Evolutionary conservation across 2,888 invertebrate genomes (phyloP), one percentile per base, ranked within the genome.

Genomic region (Temnothorax ravouxi): DNA sequence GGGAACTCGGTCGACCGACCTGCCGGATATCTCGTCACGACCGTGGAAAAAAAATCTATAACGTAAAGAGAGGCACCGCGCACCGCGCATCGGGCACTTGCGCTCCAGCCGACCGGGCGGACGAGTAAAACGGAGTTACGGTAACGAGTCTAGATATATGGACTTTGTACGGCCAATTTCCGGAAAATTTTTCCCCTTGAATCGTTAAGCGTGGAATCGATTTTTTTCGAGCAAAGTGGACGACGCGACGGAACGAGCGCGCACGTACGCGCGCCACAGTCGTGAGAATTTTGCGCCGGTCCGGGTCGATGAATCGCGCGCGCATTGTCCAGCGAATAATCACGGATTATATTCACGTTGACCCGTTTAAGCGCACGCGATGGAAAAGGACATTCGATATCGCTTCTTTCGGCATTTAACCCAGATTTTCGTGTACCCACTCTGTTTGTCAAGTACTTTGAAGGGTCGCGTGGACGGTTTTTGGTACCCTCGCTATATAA

Each of bases 131-230:
- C 59, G 21, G 59, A 80, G 71, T 61, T 71, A 72, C 59, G 59
- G 47, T 72, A 80, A 72, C 79, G 59, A 80, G 59, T 50, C 47
- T 25, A 29, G 66, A 67, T 67, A 18, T 66, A 59, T 71, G 79
- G 79, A 72, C 79, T 80, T 61, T 38, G 79, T 71, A 59, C 79
- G 72, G 72, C 9, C 79, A 80, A 80, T 80, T 80, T 80, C 47
- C 50, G 38, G 59, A 59, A 59, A 71, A 80, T 72, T 61, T 72
- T 25, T 72, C 59, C 38, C 50, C 59, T 61, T 41, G 59, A 47
- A 79, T 21, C 54, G 56, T 77, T 66, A 69, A 77, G 67, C 77
- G 29, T 25, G 54, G 9, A 21, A 66, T 77, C 66, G 64, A 64
- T 67, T 77, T 83, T 76, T 34, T 77, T 47, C 18, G 4, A 13